Percentiles rank a stretch among this genome's conserved stretches.
Evolutionary conservation across 2,113 vertebrate species (phyloP).

Genomic region (Ailurus styani): DNA sequence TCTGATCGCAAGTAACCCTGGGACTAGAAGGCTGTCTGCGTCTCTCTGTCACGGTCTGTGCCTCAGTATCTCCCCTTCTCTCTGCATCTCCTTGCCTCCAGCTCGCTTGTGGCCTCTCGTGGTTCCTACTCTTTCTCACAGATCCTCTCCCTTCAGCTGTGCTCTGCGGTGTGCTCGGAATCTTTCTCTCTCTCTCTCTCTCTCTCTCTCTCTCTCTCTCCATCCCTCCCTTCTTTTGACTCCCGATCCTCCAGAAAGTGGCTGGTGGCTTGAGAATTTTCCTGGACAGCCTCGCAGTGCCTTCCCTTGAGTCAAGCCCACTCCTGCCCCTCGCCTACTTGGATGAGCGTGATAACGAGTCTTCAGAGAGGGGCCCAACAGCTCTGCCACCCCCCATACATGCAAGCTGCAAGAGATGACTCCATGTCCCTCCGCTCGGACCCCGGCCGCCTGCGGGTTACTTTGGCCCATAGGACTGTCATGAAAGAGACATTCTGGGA

Average conservation of each 20-base stretch:
- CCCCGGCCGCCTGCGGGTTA: background rate
- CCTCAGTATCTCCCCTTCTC: background rate
- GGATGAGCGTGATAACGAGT: background rate
- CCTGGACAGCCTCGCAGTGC: background rate
- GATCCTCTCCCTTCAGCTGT: background rate
- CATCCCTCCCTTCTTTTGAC: background rate
- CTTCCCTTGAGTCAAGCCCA: background rate
- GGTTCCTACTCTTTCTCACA: background rate
- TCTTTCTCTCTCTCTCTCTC: background rate
- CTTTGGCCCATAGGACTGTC: background rate
- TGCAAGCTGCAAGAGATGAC: background rate
- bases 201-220: background rate
- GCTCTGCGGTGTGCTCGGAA: background rate
- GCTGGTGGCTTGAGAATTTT: background rate
- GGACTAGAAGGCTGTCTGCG: background rate
- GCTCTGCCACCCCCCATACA: background rate
- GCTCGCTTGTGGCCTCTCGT: background rate
- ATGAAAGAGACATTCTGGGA: background rate
- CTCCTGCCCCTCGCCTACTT: background rate
- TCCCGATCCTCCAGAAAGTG: background rate
- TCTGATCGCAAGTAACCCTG: background rate
- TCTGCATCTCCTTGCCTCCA: background rate
- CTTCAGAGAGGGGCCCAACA: background rate
- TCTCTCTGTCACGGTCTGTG: background rate
- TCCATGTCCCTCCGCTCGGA: background rate